A percentile compares a stretch with the other conserved stretches of the same genome.
Conservation (phyloP, 2,888 invertebrate species). For the Caenorhabditis sp. region DNA sequence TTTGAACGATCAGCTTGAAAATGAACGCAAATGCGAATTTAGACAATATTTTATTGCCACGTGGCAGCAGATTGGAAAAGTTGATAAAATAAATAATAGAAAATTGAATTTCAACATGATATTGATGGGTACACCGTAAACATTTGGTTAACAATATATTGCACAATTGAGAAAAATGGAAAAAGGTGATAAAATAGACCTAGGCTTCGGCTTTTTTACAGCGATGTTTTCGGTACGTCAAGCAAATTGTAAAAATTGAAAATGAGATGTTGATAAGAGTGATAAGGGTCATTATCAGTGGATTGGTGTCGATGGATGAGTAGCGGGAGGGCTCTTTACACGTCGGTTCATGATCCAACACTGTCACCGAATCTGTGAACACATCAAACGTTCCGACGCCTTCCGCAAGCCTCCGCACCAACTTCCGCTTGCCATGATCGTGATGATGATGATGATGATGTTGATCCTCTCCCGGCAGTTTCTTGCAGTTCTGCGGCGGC, state of each 20-base stretch:
- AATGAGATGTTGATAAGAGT: constrained; percentile 36
- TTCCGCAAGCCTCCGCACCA: constrained; percentile 45
- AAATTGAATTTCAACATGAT: not conserved
- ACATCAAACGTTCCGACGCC: constrained; percentile 80
- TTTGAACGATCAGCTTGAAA: no score
- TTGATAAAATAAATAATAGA: no score
- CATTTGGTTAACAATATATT: not conserved
- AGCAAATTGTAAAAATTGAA: constrained; percentile 38
- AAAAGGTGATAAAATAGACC: not conserved
- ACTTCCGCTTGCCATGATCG: constrained; percentile 56
- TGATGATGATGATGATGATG: constrained; percentile 70
- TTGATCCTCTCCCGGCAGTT: constrained; percentile 67
- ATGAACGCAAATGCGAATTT: no score
- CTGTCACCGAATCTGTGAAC: constrained; percentile 78
- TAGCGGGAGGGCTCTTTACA: constrained; percentile 34
- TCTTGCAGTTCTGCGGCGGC: constrained; percentile 79
- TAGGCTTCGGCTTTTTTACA: constrained; percentile 20
- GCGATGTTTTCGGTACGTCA: constrained; percentile 32
- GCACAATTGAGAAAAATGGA: not conserved
- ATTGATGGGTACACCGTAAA: not conserved
- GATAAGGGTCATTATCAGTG: constrained; percentile 37
- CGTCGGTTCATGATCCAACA: constrained; percentile 67
- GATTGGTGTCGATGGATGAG: constrained; percentile 9
- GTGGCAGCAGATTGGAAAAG: no score
- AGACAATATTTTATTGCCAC: not conserved